Conservation (phyloP, 1,140 invertebrate species). For the Cylas formicarius region DNA sequence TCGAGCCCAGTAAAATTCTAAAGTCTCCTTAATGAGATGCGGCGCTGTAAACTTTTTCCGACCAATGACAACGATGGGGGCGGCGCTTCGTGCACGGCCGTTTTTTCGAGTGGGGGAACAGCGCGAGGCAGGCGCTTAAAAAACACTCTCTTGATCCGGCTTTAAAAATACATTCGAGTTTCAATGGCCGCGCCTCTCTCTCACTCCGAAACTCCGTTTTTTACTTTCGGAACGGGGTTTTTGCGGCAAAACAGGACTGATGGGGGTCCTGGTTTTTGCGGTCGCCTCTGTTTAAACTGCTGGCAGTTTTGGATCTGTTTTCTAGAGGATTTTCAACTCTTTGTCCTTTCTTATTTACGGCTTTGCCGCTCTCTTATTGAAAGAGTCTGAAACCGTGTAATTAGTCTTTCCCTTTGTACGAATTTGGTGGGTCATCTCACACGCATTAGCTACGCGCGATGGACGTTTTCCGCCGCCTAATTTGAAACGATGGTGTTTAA, state of each 20-base stretch:
- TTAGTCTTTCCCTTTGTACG: too few relatives aligned
- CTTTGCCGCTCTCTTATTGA: conserved; percentile 28
- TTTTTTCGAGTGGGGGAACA: conserved; percentile 38
- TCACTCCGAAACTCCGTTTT: conserved; percentile 38
- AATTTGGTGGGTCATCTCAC: too few relatives aligned
- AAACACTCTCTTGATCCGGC: conserved; percentile 36
- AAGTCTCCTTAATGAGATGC: conserved; percentile 42
- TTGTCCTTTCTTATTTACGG: conserved; percentile 37
- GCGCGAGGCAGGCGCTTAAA: conserved; percentile 34
- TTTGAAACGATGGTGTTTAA: too few relatives aligned
- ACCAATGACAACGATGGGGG: conserved; percentile 31
- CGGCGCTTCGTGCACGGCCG: conserved; percentile 25
- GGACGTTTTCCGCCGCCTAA: too few relatives aligned
- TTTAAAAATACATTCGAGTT: conserved; percentile 42
- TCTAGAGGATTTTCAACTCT: conserved; percentile 36
- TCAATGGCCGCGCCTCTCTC: conserved; percentile 37
- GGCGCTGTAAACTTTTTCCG: conserved; percentile 39
- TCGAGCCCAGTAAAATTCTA: conserved; percentile 38
- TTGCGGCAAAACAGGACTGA: conserved; percentile 36
- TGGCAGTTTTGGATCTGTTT: conserved; percentile 34
- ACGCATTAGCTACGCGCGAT: too few relatives aligned
- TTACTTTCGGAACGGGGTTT: conserved; percentile 22
- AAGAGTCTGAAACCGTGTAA: too few relatives aligned
- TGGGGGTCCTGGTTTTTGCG: conserved; percentile 32
- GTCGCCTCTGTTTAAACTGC: conserved; percentile 34